phyloP scores from a whole-genome alignment of 1,140 invertebrate genomes.

The Ostrea denselamellosa region DNA sequence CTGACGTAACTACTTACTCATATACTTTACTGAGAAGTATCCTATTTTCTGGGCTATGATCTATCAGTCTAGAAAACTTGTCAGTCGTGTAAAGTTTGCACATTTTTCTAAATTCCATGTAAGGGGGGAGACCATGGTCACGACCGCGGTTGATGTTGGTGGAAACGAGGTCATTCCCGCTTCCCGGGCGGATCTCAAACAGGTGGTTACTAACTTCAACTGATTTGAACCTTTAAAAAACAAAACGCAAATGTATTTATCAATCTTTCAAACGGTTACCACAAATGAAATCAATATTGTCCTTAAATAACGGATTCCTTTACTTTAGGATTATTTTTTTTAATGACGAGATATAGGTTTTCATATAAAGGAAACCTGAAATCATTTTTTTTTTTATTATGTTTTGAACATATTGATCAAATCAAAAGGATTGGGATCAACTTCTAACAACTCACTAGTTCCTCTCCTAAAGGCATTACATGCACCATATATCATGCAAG shows the following conservation, averaged over 20 bases:
- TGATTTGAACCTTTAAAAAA: not conserved
- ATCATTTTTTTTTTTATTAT: too few relatives aligned
- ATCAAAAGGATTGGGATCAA: too few relatives aligned
- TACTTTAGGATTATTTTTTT: too few relatives aligned
- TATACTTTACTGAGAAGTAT: not conserved
- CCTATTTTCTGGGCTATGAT: not conserved
- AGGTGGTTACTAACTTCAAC: not conserved
- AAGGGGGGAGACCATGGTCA: slow-evolving; percentile 89
- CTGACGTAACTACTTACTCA: not conserved
- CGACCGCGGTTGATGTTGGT: slow-evolving; percentile 85
- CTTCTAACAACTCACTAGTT: too few relatives aligned
- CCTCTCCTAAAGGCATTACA: too few relatives aligned
- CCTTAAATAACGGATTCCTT: too few relatives aligned
- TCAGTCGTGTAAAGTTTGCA: slow-evolving; percentile 38
- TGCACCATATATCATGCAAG: too few relatives aligned
- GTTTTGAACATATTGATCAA: too few relatives aligned
- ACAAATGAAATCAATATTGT: not conserved
- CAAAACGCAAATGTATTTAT: not conserved
- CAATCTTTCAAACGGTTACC: too few relatives aligned
- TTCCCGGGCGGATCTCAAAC: not conserved
- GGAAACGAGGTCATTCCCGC: slow-evolving; percentile 76
- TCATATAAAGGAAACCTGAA: too few relatives aligned
- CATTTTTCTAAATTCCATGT: slow-evolving; percentile 57
- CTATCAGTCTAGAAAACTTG: not conserved
- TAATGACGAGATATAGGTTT: too few relatives aligned